Conservation (phyloP, 1,140 invertebrate species). For the Bombus waltoni region DNA sequence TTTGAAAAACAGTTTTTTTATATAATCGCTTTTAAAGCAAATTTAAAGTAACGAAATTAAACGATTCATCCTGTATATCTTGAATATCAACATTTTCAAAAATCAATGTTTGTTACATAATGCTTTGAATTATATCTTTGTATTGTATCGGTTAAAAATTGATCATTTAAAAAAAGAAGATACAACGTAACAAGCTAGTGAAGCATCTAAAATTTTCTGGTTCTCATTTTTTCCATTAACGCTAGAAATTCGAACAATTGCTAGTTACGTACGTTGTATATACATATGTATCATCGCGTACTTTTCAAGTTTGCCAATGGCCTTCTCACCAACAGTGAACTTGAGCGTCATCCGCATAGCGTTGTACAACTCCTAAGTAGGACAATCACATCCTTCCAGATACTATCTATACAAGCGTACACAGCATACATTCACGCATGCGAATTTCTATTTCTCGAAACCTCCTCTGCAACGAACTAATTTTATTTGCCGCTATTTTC, state of each 20-base stretch:
- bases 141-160: not conserved
- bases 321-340: conserved; percentile 67
- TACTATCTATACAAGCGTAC: conserved; percentile 72
- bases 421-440: conserved; percentile 66
- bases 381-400: conserved; percentile 80
- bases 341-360: conserved; percentile 72
- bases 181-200: not conserved
- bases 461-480: conserved; percentile 44
- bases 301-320: conserved; percentile 72
- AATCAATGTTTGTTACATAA: no score
- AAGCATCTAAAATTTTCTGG: not conserved
- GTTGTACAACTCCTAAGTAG: conserved; percentile 72
- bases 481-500: conserved; percentile 27
- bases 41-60: no score
- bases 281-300: conserved; percentile 66
- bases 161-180: not conserved
- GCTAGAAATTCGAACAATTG: not conserved
- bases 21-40: no score
- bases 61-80: no score
- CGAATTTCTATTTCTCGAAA: conserved; percentile 81
- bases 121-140: not conserved
- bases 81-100: no score
- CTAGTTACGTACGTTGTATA: not conserved
- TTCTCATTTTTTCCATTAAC: not conserved
- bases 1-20: no score